Evolutionary conservation across 2,113 vertebrate species (phyloP), one percentile per base, ranked within the genome.

Genomic region (Scomber scombrus): DNA sequence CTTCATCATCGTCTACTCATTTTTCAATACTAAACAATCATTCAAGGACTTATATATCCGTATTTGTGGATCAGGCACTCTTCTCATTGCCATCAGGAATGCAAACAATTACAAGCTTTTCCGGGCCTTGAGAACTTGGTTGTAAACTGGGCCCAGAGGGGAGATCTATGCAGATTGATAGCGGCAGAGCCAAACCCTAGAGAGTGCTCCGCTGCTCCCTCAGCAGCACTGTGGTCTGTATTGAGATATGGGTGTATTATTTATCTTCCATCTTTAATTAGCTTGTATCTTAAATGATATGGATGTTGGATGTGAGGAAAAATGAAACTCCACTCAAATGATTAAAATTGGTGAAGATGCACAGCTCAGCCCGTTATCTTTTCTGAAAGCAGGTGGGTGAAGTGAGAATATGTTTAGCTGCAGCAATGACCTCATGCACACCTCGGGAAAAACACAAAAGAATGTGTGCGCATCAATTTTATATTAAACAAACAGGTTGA

Each of bases 231-330:
- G 15, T 49, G 40, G 29, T 78, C 61, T 74, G 55, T 34, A 54
- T 64, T 50, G 68, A 80, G 47, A 70, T 15, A 65, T 9, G 18
- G 49, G 29, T 61, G 60, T 13, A 19, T 26, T 60, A 66, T 80
- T 88, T 86, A 76, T 71, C 12, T 18, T 71, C 62, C 50, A 89
- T 89, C 89, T 90, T 81, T 89, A 89, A 90, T 90, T 90, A 88
- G 64, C 81, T 56, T n/a, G 58, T 57, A 4, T 29, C 40, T 86
- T 78, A 62, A 80, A 75, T 71, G 6, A 71, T 84, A 62, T 60
- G 64, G 55, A 75, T 45, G 45, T 63, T 29, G 19, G 64, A 71
- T 78, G 58, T 46, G 34, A 71, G 56, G 78, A 84, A 90, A 81
- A 76, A 73, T 54, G 55, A 84, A 66, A 77, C 79, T 77, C 46